Evolutionary conservation across 2,113 vertebrate species (phyloP).

Genomic region (Excalfactoria chinensis): DNA sequence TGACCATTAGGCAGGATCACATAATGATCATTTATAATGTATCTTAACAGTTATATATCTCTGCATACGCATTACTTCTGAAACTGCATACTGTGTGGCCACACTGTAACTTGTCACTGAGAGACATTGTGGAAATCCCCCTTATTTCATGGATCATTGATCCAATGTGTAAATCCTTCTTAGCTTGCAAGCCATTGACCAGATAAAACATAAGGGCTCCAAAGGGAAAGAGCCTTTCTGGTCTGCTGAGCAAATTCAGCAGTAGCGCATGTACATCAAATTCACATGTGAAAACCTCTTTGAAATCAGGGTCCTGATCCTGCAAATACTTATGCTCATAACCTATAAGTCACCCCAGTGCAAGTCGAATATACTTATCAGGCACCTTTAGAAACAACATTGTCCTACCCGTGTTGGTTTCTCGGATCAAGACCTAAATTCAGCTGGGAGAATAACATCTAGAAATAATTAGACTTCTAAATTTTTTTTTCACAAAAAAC

Average conservation of each 20-base stretch:
- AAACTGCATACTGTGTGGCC: slow-evolving; percentile 48
- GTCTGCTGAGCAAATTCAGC: slow-evolving; percentile 50
- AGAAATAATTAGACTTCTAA: background rate
- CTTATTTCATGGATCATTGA: slow-evolving; percentile 73
- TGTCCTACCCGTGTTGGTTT: background rate
- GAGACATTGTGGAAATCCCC: slow-evolving; percentile 59
- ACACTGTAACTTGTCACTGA: slow-evolving; percentile 59
- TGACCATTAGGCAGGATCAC: background rate
- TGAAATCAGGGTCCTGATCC: slow-evolving; percentile 43
- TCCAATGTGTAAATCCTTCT: slow-evolving; percentile 67
- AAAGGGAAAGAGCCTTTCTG: slow-evolving; percentile 55
- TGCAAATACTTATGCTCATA: slow-evolving; percentile 11
- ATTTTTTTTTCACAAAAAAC: background rate
- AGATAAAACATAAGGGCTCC: slow-evolving; percentile 65
- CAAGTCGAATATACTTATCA: background rate
- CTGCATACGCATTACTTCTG: slow-evolving; percentile 29
- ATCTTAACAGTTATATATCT: background rate
- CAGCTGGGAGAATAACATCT: background rate
- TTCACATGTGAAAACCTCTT: slow-evolving; percentile 26
- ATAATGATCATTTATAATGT: background rate
- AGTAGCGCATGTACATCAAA: slow-evolving; percentile 36
- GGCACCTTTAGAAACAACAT: background rate
- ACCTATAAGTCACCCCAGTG: background rate
- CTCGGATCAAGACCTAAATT: background rate
- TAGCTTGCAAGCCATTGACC: slow-evolving; percentile 53